Base-by-base conservation (phyloP, 1,140 invertebrate genomes). In the Bombus soroeensis region DNA sequence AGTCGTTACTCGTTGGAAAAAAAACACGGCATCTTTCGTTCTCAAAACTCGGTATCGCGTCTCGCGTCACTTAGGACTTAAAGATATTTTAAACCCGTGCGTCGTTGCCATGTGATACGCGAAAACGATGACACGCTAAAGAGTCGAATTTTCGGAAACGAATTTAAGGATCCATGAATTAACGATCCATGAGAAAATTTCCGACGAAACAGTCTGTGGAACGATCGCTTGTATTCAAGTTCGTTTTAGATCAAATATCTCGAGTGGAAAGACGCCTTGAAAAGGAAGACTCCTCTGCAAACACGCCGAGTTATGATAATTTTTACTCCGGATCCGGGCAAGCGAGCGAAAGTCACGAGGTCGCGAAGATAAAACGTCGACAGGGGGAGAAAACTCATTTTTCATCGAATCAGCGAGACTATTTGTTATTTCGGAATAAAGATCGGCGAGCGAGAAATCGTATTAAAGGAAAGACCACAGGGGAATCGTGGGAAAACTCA, bases 221-320 rank as follows among this genome's bases (percentile, higher is more conserved):
- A 18, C 25, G 43, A 28, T 80, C 32, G 39, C 4, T 68, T 47
- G 28, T 66, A 76, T 62, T 18, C 47, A 0, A 47, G 39, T 76
- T 68, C 72, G 32, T 64, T 89, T 89, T 68, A 41, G 37, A 59
- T 37, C 57, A 37, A 86, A 79, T 81, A 88, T 85, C 77, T 73
- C 41, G 85, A 87, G 83, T 64, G 68, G 57, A 37, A 71, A 88
- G 37, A 41, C 75, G 34, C 71, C 80, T 72, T 41, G 47, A 82
- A 71, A 53, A 64, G 28, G 70, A 70, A 57, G 25, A 47, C 72
- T 79, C 37, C 66, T 76, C 34, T 47, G 81, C 59, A 80, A 84
- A 39, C 74, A 78, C 82, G 66, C 75, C 78, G 57, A 76, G 82
- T 85, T 85, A 88, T 85, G 87, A 88, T 88, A 84, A 88, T 88